Percentiles rank a stretch among this genome's conserved stretches.
Conservation (phyloP, 2,888 invertebrate genomes). For the Tinea pellionella region DNA sequence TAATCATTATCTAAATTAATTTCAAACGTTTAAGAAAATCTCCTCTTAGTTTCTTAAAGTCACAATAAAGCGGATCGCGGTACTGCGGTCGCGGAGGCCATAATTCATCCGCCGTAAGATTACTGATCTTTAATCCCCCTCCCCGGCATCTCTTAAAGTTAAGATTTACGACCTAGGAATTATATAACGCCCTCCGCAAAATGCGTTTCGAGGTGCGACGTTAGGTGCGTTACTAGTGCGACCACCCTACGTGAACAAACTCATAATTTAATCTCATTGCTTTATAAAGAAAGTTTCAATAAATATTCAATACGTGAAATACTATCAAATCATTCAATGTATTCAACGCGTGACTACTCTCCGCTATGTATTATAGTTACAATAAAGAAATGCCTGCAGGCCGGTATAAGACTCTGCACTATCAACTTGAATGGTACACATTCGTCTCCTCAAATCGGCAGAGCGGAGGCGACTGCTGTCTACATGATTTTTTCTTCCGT, state of each 20-base stretch:
- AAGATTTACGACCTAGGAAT: constrained; percentile 78
- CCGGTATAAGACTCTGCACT: too few relatives aligned
- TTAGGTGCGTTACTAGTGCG: constrained; percentile 1
- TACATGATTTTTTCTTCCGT: too few relatives aligned
- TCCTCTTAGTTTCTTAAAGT: constrained; percentile 68
- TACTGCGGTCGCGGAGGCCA: constrained; percentile 53
- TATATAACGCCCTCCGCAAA: constrained; percentile 71
- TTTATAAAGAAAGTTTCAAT: too few relatives aligned
- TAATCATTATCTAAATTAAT: constrained; percentile 71
- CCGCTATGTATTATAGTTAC: too few relatives aligned
- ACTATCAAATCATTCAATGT: too few relatives aligned
- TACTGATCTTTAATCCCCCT: constrained; percentile 82
- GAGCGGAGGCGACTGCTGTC: too few relatives aligned
- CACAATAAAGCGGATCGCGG: constrained; percentile 64
- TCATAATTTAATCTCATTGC: not conserved
- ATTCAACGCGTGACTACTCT: too few relatives aligned
- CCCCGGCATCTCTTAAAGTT: constrained; percentile 75
- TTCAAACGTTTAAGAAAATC: constrained; percentile 67
- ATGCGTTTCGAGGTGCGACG: constrained; percentile 19
- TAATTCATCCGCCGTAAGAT: constrained; percentile 79
- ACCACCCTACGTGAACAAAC: not conserved
- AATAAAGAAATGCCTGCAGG: too few relatives aligned
- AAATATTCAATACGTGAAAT: too few relatives aligned
- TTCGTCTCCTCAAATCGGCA: too few relatives aligned
- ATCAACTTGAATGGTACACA: too few relatives aligned